Conservation (phyloP, 2,888 invertebrate species). For the Trimorus sp. region DNA sequence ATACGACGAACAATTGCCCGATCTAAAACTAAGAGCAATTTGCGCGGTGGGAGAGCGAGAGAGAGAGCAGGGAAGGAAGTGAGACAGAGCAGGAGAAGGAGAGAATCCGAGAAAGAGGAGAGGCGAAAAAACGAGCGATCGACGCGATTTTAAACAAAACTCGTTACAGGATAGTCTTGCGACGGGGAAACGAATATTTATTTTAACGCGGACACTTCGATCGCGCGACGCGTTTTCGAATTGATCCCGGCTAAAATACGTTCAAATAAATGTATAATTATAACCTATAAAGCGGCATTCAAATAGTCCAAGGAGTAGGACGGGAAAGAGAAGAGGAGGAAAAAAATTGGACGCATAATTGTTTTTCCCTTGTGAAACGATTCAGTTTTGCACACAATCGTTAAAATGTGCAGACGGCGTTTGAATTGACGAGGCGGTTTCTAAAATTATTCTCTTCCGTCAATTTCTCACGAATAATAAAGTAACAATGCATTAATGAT, state of each 20-base stretch:
- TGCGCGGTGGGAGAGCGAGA: not conserved
- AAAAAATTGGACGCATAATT: slow-evolving; percentile 55
- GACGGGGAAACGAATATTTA: too few relatives aligned
- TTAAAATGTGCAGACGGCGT: slow-evolving; percentile 59
- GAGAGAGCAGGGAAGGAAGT: not conserved
- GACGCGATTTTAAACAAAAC: too few relatives aligned
- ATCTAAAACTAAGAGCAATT: slow-evolving; percentile 11
- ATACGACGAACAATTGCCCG: slow-evolving; percentile 13
- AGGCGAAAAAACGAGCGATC: too few relatives aligned
- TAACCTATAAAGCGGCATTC: slow-evolving; percentile 48
- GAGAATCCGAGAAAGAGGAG: too few relatives aligned
- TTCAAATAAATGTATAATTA: slow-evolving; percentile 59
- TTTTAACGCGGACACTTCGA: too few relatives aligned
- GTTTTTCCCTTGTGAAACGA: slow-evolving; percentile 63
- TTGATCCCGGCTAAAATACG: slow-evolving; percentile 35
- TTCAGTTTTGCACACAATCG: slow-evolving; percentile 64
- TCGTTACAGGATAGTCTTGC: too few relatives aligned
- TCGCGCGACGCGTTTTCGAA: too few relatives aligned
- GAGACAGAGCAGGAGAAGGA: not conserved
- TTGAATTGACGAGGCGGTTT: slow-evolving; percentile 57
- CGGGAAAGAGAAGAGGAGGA: slow-evolving; percentile 1
- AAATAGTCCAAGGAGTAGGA: slow-evolving; percentile 56
- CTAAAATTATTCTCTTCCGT: slow-evolving; percentile 66
- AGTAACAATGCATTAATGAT: slow-evolving; percentile 66
- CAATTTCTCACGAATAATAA: slow-evolving; percentile 66